Percentiles rank a stretch among this genome's conserved stretches.
These are phyloP conservation scores for Ariolimax columbianus DNA, from an alignment of 2,888 invertebrate species.

Conservation along the genomic window DNA sequence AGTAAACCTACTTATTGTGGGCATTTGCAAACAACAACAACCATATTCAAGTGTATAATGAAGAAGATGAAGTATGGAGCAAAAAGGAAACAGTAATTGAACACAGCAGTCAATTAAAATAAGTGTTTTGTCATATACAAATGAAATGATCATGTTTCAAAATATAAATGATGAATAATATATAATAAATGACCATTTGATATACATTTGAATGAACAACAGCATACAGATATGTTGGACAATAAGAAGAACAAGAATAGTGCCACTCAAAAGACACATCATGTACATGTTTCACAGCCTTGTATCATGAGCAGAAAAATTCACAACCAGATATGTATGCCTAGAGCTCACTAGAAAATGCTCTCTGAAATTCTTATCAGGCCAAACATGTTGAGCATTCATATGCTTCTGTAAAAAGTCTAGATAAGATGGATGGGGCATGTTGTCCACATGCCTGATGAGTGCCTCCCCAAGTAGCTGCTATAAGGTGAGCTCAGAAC, in stretches of 20 bases:
- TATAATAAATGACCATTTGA: background rate
- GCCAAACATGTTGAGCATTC: too few relatives aligned
- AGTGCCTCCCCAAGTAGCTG: too few relatives aligned
- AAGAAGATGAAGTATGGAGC: too few relatives aligned
- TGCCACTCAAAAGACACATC: background rate
- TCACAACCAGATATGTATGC: constrained; percentile 1
- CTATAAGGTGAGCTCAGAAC: too few relatives aligned
- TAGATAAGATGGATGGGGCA: too few relatives aligned
- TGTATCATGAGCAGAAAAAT: background rate
- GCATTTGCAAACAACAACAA: too few relatives aligned
- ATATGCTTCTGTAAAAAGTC: too few relatives aligned
- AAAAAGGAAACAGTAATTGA: background rate
- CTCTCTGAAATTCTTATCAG: too few relatives aligned
- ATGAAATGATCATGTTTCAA: background rate
- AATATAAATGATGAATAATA: background rate
- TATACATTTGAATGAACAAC: background rate
- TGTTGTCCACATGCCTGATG: too few relatives aligned
- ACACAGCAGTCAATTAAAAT: background rate
- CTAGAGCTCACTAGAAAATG: background rate
- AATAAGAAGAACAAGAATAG: background rate
- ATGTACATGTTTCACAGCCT: background rate
- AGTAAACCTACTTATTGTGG: too few relatives aligned
- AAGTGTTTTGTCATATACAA: background rate
- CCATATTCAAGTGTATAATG: too few relatives aligned
- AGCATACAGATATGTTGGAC: background rate